Evolutionary conservation across 1,140 invertebrate species (phyloP), one percentile per base, ranked within the genome.

Genomic region (Carcinoscorpius rotundicauda): DNA sequence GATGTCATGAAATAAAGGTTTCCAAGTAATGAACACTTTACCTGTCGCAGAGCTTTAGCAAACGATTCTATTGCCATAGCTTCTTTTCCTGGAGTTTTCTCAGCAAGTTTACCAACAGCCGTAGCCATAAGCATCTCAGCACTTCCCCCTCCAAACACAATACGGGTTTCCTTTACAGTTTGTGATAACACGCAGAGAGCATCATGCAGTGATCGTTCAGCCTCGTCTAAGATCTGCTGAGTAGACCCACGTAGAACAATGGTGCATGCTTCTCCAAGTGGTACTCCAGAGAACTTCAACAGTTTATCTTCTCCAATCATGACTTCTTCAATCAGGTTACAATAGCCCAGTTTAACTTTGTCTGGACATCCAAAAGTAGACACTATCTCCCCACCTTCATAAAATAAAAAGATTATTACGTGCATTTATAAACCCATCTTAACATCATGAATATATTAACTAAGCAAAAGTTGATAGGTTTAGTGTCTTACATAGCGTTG

Each of bases 231-330:
- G 73, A 99, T 98, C 79, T 99, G 97, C 75, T 98, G 88, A 4
- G 97, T 99, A n/a, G 97, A 95, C 63, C 97, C 97, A 65, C 97
- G 86, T 63, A 99, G 87, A 0, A 99, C 87, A 70, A 99, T 85
- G 0, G 94, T 96, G 77, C 97, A 99, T 5, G 97, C 97, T 76
- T 98, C 91, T 49, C 97, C 97, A 63, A 97, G 75, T 64, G 87
- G 84, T 51, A 98, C 94, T 57, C 94, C 97, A 57, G 91, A 92
- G 79, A 99, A 99, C 72, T 93, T 87, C 53, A 99, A 78, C 48
- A 99, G 80, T 63, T 87, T 91, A 73, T 99, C 97, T 80, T 99
- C 97, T 51, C 97, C 97, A 75, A 99, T 97, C 85, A 98, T 93
- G 0, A 98, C 85, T 82, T 98, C 91, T 79, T 99, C 95, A 75